Base-by-base conservation (phyloP, 2,888 invertebrate species). In the Drosophila rubida region DNA sequence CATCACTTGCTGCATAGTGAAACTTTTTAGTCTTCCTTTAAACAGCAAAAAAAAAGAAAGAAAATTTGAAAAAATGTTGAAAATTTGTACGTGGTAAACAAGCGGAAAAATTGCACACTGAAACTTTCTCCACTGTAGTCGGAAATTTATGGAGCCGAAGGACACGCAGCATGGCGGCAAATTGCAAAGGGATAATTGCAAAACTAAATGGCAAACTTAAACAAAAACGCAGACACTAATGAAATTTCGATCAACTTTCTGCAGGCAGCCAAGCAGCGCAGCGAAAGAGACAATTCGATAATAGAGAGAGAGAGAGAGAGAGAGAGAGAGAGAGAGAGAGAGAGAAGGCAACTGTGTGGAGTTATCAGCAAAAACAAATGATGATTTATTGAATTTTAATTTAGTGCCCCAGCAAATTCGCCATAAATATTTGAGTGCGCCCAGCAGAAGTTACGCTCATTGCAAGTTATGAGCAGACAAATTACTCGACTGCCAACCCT, bases 371-470 rank as follows among this genome's bases (percentile, higher is more conserved):
- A 72, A 73, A 80, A 74, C 78, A 89, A 89, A 89, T 88, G 74
- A 89, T 90, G 89, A 89, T 90, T 89, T 89, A 89, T 90, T 89
- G 88, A 80, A 75, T 87, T 89, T 89, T 89, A 88, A 90, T 90
- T 89, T 90, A 88, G 72, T 81, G 75, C 55, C 19, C 46, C 57
- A 45, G 73, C 73, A 73, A 75, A 75, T 79, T 79, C 74, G 75
- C 75, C 80, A 87, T 88, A 85, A 88, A 88, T 88, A 88, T 88
- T 85, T 88, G 77, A 88, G 86, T 78, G 75, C 54, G 66, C 55
- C 22, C 42, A 44, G 71, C 77, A 75, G 58, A 76, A 88, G 71
- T 85, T 80, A 87, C 67, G 83, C 74, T 87, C 72, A 87, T 88
- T 85, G 75, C 72, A 75, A 75, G 63, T 78, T 76, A 76, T 75